These are phyloP conservation scores for Manacus vitellinus DNA, from an alignment of 2,113 vertebrate species.

Conservation along the genomic window DNA sequence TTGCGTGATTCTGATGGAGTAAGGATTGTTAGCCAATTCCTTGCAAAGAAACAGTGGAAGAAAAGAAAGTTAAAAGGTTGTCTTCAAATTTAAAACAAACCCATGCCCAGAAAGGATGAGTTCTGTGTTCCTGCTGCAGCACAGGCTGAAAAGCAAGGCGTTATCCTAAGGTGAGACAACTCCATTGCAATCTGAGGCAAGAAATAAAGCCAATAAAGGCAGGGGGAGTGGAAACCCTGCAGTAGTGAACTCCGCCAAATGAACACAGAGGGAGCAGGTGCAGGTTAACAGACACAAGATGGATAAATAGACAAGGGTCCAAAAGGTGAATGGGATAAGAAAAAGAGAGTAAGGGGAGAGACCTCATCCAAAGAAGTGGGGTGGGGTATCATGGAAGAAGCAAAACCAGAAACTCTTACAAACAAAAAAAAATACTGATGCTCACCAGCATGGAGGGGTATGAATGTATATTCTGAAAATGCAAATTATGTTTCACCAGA, in stretches of 20 bases:
- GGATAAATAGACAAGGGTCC: background rate
- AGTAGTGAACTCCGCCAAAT: background rate
- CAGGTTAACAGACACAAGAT: background rate
- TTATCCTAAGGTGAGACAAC: background rate
- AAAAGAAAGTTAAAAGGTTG: background rate
- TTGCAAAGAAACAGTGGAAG: background rate
- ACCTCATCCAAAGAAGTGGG: background rate
- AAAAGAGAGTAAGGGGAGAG: background rate
- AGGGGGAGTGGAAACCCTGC: background rate
- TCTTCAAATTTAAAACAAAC: background rate
- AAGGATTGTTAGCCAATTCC: background rate
- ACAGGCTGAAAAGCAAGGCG: accelerated
- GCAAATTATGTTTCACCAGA: background rate
- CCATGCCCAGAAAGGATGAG: background rate
- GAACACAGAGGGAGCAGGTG: background rate
- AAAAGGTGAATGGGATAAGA: background rate
- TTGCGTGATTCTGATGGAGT: accelerated
- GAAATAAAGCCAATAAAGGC: background rate
- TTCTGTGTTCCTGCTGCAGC: background rate
- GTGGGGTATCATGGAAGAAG: background rate
- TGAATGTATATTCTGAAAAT: background rate
- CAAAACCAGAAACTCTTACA: background rate
- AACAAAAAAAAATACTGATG: background rate
- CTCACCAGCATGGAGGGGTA: background rate
- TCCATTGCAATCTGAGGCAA: background rate